Evolutionary conservation across 2,113 vertebrate genomes (phyloP).

Genomic region (Chaenocephalus aceratus): DNA sequence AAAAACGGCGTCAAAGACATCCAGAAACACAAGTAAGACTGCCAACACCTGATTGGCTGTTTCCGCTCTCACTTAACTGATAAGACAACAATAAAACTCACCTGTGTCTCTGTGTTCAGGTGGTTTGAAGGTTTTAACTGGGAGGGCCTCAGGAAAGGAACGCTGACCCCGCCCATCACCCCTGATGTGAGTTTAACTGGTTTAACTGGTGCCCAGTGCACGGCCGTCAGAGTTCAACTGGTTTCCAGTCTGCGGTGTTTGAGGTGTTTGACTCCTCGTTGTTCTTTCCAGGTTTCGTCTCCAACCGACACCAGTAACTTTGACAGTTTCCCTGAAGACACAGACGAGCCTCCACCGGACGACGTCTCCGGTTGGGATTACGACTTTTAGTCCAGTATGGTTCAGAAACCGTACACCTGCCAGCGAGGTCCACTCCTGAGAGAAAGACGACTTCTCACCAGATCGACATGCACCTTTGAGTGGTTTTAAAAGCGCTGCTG

Average conservation of each 20-base stretch:
- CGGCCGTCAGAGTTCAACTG: too few species aligned
- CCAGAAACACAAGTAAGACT: slow-evolving; percentile 95
- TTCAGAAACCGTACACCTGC: slow-evolving; percentile 44
- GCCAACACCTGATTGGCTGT: slow-evolving; percentile 8
- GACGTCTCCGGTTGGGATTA: slow-evolving; percentile 98
- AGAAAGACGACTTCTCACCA: background rate
- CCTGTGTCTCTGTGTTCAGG: slow-evolving; percentile 74
- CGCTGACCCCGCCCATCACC: slow-evolving; percentile 94
- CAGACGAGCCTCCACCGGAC: slow-evolving; percentile 93
- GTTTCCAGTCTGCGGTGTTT: too few species aligned
- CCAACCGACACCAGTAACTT: slow-evolving; percentile 97
- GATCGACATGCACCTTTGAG: background rate
- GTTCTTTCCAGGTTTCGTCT: slow-evolving; percentile 87
- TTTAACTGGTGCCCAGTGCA: too few species aligned
- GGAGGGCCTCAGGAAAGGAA: slow-evolving; percentile 96
- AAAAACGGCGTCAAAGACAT: slow-evolving; percentile 98
- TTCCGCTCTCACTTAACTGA: background rate
- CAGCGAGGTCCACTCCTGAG: background rate
- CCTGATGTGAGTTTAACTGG: slow-evolving; percentile 89
- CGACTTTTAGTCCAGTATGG: slow-evolving; percentile 86
- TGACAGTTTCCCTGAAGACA: slow-evolving; percentile 97
- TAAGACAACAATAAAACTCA: background rate
- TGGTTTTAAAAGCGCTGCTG: background rate
- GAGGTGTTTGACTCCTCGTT: background rate
- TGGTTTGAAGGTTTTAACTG: slow-evolving; percentile 99